Evolutionary conservation across 2,888 invertebrate species (phyloP), one percentile per base, ranked within the genome.

Genomic region (Ophion costatus): DNA sequence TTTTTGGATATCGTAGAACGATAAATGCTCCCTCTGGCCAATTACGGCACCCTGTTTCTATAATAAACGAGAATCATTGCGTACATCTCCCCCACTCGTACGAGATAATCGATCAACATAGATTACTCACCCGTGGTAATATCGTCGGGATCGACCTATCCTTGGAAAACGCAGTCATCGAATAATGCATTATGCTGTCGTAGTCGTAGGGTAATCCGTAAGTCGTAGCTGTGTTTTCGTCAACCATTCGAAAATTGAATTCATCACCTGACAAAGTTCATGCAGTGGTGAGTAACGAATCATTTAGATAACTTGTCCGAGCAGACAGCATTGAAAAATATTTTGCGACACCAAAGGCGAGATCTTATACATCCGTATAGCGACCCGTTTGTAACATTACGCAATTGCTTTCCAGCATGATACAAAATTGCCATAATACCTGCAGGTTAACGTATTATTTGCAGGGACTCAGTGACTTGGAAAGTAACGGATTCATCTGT

Each of bases 141-240:
- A 86, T 82, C 14, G 86, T 82, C 2, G 86, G 84, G 4, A 64
- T 1, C 0, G 86, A 75, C 75, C 51, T 77, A 45, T 77, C 61
- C 75, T 82, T 86, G 0, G 88, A 82, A 78, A 84, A 87, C 3
- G 86, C 84, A 1, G 86, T 87, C 87, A 83, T 84, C 61, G 88
- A 83, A 66, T 87, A 88, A 70, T 88, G 88, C 87, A 87, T 88
- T 24, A 88, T 78, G 70, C 87, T 87, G 56, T 87, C 84, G 63
- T 86, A 88, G 51, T 88, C 87, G 80, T 88, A 88, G 0, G 88
- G 86, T 17, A 87, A 69, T 64, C 83, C 87, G 57, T 85, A 80
- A 59, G 56, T 84, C 51, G 80, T 82, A 5, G 80, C 86, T 14
- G 33, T 9, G 33, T 24, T 45, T 0, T 64, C 20, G 1, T 77